phyloP scores from a whole-genome alignment of 2,888 invertebrate genomes.

The Conops quadrifasciatus region DNA sequence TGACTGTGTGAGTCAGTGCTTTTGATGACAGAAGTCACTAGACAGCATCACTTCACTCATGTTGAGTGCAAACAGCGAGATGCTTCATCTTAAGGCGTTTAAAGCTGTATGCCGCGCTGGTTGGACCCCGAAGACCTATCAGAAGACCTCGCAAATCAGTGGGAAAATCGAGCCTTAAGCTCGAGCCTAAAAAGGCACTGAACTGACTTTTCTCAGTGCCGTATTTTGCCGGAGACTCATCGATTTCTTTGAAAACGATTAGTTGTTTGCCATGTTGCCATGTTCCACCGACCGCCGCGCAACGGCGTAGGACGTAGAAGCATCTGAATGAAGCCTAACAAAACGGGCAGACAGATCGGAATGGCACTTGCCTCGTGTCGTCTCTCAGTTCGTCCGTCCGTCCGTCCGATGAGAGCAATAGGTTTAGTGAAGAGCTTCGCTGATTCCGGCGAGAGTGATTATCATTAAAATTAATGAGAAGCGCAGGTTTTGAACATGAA shows the following conservation, averaged over 20 bases:
- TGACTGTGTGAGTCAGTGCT: slow-evolving; percentile 20
- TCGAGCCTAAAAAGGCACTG: slow-evolving; percentile 14
- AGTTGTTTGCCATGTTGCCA: neutral
- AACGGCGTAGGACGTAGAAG: neutral
- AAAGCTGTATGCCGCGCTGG: no score
- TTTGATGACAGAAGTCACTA: neutral
- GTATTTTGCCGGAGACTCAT: neutral
- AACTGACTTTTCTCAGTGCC: neutral
- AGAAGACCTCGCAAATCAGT: neutral
- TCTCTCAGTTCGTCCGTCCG: no score
- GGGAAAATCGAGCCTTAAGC: neutral
- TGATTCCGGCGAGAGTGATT: no score
- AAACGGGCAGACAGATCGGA: neutral
- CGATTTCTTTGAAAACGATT: slow-evolving; percentile 29
- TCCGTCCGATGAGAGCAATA: no score
- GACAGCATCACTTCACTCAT: slow-evolving; percentile 8
- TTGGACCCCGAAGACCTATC: no score
- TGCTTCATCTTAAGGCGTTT: no score
- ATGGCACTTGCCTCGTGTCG: neutral
- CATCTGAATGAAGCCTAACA: neutral
- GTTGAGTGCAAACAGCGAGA: no score
- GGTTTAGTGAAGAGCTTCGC: no score
- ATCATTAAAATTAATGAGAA: no score
- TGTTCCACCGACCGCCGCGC: neutral
- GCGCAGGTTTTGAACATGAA: no score